Evolutionary conservation across 2,113 vertebrate species (phyloP).

Genomic region (Etia nguti): DNA sequence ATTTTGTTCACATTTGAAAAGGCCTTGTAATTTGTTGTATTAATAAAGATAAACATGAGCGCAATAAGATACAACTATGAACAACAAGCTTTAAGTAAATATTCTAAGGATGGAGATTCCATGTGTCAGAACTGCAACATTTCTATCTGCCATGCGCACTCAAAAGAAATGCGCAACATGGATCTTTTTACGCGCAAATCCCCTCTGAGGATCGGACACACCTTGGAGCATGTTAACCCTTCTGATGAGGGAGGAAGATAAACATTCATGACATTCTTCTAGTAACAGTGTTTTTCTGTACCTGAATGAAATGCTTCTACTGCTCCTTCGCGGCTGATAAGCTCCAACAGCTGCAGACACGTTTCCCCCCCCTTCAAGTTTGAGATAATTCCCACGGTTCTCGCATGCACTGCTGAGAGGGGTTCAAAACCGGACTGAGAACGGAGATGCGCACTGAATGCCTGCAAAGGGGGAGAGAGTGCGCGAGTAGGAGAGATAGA

Average conservation of each 20-base stretch:
- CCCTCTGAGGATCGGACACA: slow-evolving; percentile 49
- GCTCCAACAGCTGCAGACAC: slow-evolving; percentile 37
- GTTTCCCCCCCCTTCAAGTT: slow-evolving; percentile 14
- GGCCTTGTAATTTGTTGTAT: rapidly evolving
- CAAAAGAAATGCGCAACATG: slow-evolving; percentile 14
- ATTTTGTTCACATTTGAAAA: neutral
- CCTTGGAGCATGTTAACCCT: slow-evolving; percentile 24
- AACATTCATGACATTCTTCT: slow-evolving; percentile 9
- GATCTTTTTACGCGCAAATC: slow-evolving; percentile 42
- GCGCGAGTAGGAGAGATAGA: neutral
- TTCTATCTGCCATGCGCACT: slow-evolving; percentile 5
- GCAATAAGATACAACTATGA: neutral
- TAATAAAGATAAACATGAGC: neutral
- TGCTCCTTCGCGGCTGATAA: slow-evolving; percentile 34
- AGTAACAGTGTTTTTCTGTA: slow-evolving; percentile 17
- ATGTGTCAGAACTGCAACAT: neutral
- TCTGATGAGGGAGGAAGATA: neutral
- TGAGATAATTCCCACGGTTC: slow-evolving; percentile 35
- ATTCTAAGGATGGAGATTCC: neutral
- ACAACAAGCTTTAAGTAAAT: neutral
- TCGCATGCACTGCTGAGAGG: neutral
- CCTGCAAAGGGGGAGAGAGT: slow-evolving; percentile 25
- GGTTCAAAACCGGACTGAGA: slow-evolving; percentile 13
- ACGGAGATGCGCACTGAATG: slow-evolving; percentile 35
- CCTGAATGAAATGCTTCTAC: slow-evolving; percentile 24